Conservation (phyloP, 2,888 invertebrate species). For the Pyrocoelia pectoralis region DNA sequence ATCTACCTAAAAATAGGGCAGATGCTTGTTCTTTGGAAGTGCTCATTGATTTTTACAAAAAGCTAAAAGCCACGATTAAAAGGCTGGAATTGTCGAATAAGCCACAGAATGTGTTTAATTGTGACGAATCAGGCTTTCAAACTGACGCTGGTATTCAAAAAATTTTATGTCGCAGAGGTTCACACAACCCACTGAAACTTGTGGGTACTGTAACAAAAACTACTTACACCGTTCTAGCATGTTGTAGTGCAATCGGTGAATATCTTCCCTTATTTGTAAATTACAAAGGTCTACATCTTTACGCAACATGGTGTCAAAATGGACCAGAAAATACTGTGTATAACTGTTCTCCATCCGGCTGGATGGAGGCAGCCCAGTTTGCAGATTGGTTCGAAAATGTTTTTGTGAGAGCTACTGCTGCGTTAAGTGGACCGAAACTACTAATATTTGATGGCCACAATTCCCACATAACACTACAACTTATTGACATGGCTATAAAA, state of each 20-base stretch:
- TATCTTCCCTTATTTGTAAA: conserved; percentile 29
- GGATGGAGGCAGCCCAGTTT: conserved; percentile 36
- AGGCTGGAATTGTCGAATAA: conserved; percentile 10
- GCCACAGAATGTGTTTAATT: conserved; percentile 37
- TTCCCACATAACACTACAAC: conserved; percentile 26
- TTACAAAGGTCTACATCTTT: conserved; percentile 37
- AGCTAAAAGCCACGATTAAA: conserved; percentile 9
- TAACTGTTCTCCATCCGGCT: conserved; percentile 38
- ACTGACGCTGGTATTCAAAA: conserved; percentile 35
- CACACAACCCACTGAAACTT: conserved; percentile 27
- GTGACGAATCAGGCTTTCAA: conserved; percentile 36
- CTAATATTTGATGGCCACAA: conserved; percentile 22
- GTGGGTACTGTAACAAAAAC: conserved; percentile 34
- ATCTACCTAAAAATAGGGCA: conserved; percentile 7
- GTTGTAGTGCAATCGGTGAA: background rate
- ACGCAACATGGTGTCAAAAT: conserved; percentile 22
- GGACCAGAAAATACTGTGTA: conserved; percentile 31
- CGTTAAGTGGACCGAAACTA: background rate
- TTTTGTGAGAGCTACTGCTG: conserved; percentile 22
- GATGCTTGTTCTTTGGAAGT: conserved; percentile 9
- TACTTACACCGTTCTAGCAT: background rate
- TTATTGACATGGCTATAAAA: conserved; percentile 26
- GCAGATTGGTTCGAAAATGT: conserved; percentile 32
- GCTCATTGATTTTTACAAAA: background rate
- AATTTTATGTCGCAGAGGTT: conserved; percentile 28